Conservation (phyloP, 2,113 vertebrate genomes). For the Tyto alba region DNA sequence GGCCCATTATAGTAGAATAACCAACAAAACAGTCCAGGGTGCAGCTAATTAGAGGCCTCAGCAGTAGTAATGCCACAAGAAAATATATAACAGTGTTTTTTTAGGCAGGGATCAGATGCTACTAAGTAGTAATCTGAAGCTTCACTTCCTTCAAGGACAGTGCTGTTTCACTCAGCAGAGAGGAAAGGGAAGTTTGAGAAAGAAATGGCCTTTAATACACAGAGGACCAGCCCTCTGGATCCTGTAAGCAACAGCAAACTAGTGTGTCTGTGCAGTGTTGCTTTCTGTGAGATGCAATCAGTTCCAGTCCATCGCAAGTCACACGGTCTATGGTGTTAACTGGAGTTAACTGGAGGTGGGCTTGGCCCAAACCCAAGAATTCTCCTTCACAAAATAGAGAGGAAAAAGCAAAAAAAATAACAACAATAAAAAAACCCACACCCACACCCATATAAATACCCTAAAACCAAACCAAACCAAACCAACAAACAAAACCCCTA, state of each 20-base stretch:
- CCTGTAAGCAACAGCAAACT: neutral
- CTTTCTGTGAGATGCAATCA: neutral
- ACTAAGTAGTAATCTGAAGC: neutral
- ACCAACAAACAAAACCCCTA: too few relatives aligned
- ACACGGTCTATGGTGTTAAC: neutral
- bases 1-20: neutral
- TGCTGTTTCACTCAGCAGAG: neutral
- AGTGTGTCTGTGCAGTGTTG: neutral
- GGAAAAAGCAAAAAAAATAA: neutral
- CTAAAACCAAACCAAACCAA: too few relatives aligned
- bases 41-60: neutral
- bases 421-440: too few relatives aligned
- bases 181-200: constrained; percentile 37
- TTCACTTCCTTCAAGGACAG: neutral
- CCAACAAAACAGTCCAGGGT: neutral
- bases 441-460: too few relatives aligned
- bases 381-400: neutral
- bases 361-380: neutral
- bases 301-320: neutral
- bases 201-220: neutral
- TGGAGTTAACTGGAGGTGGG: neutral
- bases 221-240: neutral
- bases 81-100: neutral
- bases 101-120: neutral
- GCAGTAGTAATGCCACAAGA: neutral